Conservation (phyloP, 2,797 vertebrate genomes). For the Tenualosa ilisha region DNA sequence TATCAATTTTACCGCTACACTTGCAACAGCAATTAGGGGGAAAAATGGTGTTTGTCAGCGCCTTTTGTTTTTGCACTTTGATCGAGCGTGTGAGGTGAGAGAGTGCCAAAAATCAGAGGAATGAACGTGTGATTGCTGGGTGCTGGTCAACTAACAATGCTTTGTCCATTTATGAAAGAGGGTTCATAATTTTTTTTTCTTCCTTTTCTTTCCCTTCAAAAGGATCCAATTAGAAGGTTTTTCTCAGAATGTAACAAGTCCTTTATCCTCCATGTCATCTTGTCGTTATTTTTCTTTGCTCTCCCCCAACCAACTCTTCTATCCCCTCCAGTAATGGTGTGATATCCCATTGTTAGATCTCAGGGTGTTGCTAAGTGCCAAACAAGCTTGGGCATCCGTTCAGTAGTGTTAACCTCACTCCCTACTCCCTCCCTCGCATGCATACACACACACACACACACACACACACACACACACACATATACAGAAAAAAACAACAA, state of each 20-base stretch:
- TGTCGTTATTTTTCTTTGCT: not conserved
- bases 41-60: slow-evolving; percentile 54
- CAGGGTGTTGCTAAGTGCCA: slow-evolving; percentile 19
- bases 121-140: slow-evolving; percentile 19
- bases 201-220: not conserved
- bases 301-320: slow-evolving; percentile 20
- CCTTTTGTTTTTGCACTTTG: slow-evolving; percentile 39
- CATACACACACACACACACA: not conserved
- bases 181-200: not conserved
- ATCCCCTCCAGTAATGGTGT: slow-evolving; percentile 56
- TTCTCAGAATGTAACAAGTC: not conserved
- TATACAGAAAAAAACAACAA: not conserved
- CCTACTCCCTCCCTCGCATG: not conserved
- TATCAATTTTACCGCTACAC: slow-evolving; percentile 68
- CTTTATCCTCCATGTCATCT: not conserved
- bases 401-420: not conserved
- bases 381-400: slow-evolving; percentile 2
- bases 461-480: not conserved
- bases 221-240: slow-evolving; percentile 2
- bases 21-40: slow-evolving; percentile 65
- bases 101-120: not conserved
- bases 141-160: slow-evolving; percentile 9
- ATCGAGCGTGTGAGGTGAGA: slow-evolving; percentile 6
- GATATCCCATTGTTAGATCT: slow-evolving; percentile 48
- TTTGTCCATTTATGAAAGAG: not conserved